A percentile compares a stretch with the other conserved stretches of the same genome.
These are phyloP conservation scores for Stenodema calcarata DNA, from an alignment of 2,888 invertebrate genomes.

Conservation along the genomic window DNA sequence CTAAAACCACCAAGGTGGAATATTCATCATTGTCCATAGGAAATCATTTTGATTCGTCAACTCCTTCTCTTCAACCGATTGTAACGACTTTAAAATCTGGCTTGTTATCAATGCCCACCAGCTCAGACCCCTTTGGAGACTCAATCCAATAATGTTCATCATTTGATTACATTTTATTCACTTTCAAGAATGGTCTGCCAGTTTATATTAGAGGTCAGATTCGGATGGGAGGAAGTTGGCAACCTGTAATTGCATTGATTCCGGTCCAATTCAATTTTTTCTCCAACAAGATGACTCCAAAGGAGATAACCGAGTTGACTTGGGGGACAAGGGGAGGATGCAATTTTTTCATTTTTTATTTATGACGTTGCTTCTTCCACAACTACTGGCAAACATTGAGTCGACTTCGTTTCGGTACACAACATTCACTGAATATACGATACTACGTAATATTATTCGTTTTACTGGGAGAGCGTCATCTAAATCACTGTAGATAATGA, in stretches of 20 bases:
- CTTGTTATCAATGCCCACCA: neutral
- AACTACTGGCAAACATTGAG: too few species aligned
- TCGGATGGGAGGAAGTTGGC: neutral
- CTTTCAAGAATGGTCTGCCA: neutral
- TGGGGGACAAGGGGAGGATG: neutral
- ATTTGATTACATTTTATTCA: neutral
- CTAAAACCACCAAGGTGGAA: too few species aligned
- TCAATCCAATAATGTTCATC: neutral
- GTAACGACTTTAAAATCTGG: too few species aligned
- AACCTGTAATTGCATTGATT: neutral
- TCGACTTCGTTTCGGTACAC: too few species aligned
- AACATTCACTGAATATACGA: too few species aligned
- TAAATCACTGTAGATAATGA: too few species aligned
- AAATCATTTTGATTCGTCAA: too few species aligned
- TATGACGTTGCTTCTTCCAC: too few species aligned
- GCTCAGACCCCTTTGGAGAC: neutral
- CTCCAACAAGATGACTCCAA: neutral
- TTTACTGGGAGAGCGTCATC: too few species aligned
- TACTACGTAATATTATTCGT: too few species aligned
- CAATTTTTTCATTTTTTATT: neutral
- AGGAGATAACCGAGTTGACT: neutral
- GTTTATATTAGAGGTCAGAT: neutral
- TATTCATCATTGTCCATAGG: too few species aligned
- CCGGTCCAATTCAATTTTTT: neutral
- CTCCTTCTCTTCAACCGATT: too few species aligned